phyloP scores from a whole-genome alignment of 2,888 invertebrate genomes.

The Linnaemya vulpina region DNA sequence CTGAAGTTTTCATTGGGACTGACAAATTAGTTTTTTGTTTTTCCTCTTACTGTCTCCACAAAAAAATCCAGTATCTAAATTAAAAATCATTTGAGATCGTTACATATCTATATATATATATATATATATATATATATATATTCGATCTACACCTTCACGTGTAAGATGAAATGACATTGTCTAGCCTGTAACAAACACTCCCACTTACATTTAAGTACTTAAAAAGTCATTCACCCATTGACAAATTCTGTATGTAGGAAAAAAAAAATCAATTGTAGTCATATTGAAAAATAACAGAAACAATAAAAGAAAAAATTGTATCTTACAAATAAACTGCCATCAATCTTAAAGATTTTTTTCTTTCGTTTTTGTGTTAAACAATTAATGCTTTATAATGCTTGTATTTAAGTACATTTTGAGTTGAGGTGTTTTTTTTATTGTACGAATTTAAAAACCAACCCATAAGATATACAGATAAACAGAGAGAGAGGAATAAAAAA shows the following conservation, averaged over 20 bases:
- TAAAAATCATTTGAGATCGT: not conserved
- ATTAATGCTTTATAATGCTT: constrained; percentile 58
- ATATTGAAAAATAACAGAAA: constrained; percentile 40
- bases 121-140: not conserved
- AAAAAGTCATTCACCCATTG: constrained; percentile 69
- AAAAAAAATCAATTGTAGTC: constrained; percentile 49
- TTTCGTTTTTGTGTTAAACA: constrained; percentile 45
- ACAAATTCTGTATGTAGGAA: constrained; percentile 47
- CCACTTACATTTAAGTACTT: constrained; percentile 39
- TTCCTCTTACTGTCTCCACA: not conserved
- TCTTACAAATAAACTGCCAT: constrained; percentile 66
- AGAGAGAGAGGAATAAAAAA: not conserved
- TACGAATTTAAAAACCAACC: constrained; percentile 57
- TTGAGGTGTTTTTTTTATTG: constrained; percentile 44
- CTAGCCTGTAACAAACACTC: constrained; percentile 7
- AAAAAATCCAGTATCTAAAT: not conserved
- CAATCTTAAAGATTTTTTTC: constrained; percentile 66
- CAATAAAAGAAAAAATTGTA: constrained; percentile 51
- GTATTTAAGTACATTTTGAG: constrained; percentile 57
- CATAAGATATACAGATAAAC: constrained; percentile 56
- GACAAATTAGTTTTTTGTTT: too few relatives aligned
- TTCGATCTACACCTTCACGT: constrained; percentile 4
- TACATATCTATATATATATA: too few relatives aligned
- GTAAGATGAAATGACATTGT: constrained; percentile 33
- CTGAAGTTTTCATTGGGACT: too few relatives aligned